Evolutionary conservation across 1,140 invertebrate genomes (phyloP), one percentile per base, ranked within the genome.

Genomic region (Homarus americanus): DNA sequence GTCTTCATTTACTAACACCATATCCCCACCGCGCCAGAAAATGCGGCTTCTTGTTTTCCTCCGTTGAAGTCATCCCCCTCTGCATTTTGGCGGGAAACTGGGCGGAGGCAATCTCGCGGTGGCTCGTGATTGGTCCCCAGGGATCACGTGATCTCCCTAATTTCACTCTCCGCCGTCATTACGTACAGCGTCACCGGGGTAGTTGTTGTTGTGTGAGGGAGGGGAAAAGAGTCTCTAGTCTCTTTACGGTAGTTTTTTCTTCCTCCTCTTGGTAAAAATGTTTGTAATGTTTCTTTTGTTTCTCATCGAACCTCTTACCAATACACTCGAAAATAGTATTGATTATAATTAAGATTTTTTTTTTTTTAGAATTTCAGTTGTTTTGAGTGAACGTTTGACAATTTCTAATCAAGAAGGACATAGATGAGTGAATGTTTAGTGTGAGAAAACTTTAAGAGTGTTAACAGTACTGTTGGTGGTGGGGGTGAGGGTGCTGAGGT

Each of bases 121-220:
- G 41, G 79, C 44, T 76, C 79, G 38, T 63, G 87, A 90, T 90
- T 90, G 87, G 79, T 90, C 87, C 87, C 80, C 36, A 12, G 87
- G 49, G 87, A 73, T 76, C 79, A 90, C 87, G 79, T 90, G 87
- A 90, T 90, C 87, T 82, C 69, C 87, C 87, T 90, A 90, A 90
- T 90, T 90, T 90, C 87, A 90, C 80, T 90, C 87, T 90, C 69
- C 80, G 80, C 79, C 79, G 87, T 90, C 87, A 90, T 90, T 90
- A 90, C 87, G 79, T 38, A 90, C 87, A 90, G 76, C 40, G 87
- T 78, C 87, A 82, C 78, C 87, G 73, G 17, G 69, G 87, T 72
- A 73, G 76, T 44, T n/a, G n/a, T 73, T 79, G 41, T 34, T 87
- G 85, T 87, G 41, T 40, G n/a, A 58, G 20, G 58, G 24, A 28